These are phyloP conservation scores for Cygnus atratus DNA, from an alignment of 2,113 vertebrate species.

Conservation along the genomic window DNA sequence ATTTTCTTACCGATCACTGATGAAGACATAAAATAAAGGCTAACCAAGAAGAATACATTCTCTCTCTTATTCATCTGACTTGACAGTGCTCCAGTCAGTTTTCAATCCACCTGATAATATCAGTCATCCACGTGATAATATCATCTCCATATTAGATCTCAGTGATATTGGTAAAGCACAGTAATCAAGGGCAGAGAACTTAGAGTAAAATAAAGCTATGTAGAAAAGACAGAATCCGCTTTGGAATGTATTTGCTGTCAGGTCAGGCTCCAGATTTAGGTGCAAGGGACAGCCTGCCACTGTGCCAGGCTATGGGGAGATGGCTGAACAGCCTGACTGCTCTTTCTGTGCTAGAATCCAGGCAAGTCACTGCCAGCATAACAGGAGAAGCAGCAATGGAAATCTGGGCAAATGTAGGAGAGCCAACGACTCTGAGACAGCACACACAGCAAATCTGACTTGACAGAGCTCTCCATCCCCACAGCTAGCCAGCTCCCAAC, in stretches of 20 bases:
- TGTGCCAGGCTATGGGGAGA: background rate
- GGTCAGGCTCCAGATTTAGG: background rate
- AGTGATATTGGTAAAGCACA: background rate
- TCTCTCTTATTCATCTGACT: background rate
- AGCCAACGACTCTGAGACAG: background rate
- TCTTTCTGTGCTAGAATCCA: background rate
- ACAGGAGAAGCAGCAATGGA: background rate
- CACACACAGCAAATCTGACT: background rate
- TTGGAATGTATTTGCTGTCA: background rate
- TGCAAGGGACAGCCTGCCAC: accelerated
- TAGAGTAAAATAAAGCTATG: background rate
- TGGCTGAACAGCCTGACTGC: background rate
- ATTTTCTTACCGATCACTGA: background rate
- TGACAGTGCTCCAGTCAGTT: background rate
- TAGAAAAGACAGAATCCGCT: background rate
- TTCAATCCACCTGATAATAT: background rate
- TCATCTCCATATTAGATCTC: background rate
- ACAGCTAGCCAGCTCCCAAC: background rate
- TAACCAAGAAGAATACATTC: background rate
- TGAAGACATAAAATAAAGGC: background rate
- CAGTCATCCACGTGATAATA: background rate
- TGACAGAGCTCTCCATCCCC: background rate
- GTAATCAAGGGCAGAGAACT: background rate
- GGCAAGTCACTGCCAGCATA: background rate
- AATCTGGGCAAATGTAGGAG: background rate